Base-by-base conservation (phyloP, 2,113 vertebrate genomes). In the Hypanus sabinus region DNA sequence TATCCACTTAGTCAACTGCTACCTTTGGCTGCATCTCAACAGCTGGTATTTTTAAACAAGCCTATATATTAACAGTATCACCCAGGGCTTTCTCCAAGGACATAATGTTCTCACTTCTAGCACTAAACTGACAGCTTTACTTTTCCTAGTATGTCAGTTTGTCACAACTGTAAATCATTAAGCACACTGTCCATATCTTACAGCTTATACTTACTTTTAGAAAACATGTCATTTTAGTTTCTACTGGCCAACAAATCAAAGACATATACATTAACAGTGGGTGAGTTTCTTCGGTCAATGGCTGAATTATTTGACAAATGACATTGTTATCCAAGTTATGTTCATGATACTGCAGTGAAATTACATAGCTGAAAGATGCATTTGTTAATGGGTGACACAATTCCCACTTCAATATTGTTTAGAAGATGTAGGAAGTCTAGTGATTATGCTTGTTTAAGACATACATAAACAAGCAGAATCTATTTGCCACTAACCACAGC, bases 1-100 rank as follows among this genome's bases (percentile, higher is more conserved):
- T 38, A 93, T 46, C 38, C 91, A 71, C 22, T 73, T 55, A 93
- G 70, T 73, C 38, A 75, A 55, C 91, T 93, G 68, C 91, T 55
- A 24, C 22, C 68, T 92, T 92, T 93, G 91, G 68, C 91, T 93
- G 20, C 70, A 71, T 73, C 91, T 93, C 91, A 93, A 73, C 91
- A 93, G 91, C 91, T 93, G 91, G 91, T 93, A 71, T 73, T 93
- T 93, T 93, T 73, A 93, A 93, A 93, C 91, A 93, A 73, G 11
- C 20, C 30, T 93, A 38, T 93, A 93, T 55, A 93, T 75, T 93
- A 93, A 93, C 65, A 93, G 91, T 93, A 93, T 93, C 91, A 93
- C 91, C 70, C 91, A 90, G 91, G 16, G 33, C 71, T 93, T 93
- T 93, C 91, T 73, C 65, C 91, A 93, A 90, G 91, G 91, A 73